Evolutionary conservation across 92 coral and sea anemone genomes (phyloP), one percentile per base, ranked within the genome.

Genomic region (Meandrina meandrites): DNA sequence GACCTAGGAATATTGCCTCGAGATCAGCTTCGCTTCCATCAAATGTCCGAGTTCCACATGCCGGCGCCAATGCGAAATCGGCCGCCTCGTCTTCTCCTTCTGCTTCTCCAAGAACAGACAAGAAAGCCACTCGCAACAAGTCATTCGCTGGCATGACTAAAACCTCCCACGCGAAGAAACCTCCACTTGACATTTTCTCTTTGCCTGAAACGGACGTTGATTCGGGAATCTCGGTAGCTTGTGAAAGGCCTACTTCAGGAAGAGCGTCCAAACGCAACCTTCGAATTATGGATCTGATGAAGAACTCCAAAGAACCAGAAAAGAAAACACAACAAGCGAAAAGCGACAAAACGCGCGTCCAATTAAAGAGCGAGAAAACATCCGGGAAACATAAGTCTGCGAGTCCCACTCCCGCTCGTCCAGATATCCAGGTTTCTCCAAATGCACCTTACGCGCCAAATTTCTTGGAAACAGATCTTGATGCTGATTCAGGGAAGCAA

Each of bases 171-270:
- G 86, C 78, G 14, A 83, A 89, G 67, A 86, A 74, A 34, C 80
- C 96, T 32, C 92, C 93, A 1, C 74, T 86, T 40, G 92, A 84
- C 17, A 91, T 91, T 60, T 87, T 80, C 72, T 88, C 94, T 14
- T 85, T 95, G 27, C 98, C 93, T 34, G 98, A 95, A 88, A 95
- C 98, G 8, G 95, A 95, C 79, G 87, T 91, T n/a, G 98, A 93
- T 82, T 95, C 98, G 14, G 98, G 98, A 34, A 89, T 91, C 62
- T 84, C 93, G 14, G 90, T 86, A 21, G 94, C 94, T 37, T 92
- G 91, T 36, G 93, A 92, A 54, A 66, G 89, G 31, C 67, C 94
- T 12, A 24, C 76, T 27, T 82, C 95, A n/a, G 94, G 92, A 45
- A 87, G 82, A 47, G 90, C 80, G 27, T 86, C 94, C 27, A 87